Evolutionary conservation across 1,140 invertebrate species (phyloP).

Genomic region (Manduca sexta): DNA sequence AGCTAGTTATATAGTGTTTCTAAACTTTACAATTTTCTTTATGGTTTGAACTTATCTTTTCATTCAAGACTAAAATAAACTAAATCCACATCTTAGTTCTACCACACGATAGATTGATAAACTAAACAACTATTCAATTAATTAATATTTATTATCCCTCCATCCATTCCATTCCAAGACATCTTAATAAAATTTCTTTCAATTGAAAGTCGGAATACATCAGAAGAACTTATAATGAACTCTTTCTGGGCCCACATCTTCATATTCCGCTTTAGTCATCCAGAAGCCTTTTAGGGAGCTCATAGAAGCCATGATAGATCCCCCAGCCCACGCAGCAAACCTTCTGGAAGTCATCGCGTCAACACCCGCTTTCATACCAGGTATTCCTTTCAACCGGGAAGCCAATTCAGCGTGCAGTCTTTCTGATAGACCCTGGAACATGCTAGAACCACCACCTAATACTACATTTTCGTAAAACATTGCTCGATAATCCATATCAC

Average conservation of each 20-base stretch:
- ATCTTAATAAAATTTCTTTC: no score
- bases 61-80: no score
- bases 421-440: constrained; percentile 85
- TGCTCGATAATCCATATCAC: constrained; percentile 86
- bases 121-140: no score
- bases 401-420: constrained; percentile 87
- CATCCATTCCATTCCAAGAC: no score
- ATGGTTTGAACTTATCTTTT: no score
- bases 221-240: constrained; percentile 65
- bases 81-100: no score
- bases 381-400: constrained; percentile 76
- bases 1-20: no score
- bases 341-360: constrained; percentile 90
- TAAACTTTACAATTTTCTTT: no score
- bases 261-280: constrained; percentile 84
- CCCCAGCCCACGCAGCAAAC: constrained; percentile 84
- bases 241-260: constrained; percentile 79
- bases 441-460: constrained; percentile 85
- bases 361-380: constrained; percentile 88
- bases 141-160: no score
- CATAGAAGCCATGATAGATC: constrained; percentile 84
- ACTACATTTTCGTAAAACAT: constrained; percentile 89
- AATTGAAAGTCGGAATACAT: no score
- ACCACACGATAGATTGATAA: no score
- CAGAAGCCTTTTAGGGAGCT: constrained; percentile 86